phyloP scores from a whole-genome alignment of 2,797 vertebrate species.

The Sparus aurata region DNA sequence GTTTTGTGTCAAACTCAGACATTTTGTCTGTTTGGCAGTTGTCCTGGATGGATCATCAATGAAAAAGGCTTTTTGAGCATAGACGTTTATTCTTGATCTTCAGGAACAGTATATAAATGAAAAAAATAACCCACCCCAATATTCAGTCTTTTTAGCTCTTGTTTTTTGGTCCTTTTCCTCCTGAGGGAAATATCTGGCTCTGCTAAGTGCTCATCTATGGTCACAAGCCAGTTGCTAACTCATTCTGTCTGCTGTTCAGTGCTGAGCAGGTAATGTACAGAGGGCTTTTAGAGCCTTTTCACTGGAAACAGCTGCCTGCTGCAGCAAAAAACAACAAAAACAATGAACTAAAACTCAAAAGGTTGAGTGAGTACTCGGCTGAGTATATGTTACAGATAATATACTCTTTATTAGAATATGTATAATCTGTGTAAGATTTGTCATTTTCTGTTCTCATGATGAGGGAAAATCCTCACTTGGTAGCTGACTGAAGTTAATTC shows the following conservation, averaged over 20 bases:
- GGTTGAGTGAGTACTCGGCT: too few species aligned
- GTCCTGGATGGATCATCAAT: neutral
- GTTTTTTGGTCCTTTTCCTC: neutral
- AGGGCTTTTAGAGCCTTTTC: neutral
- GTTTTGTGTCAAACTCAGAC: neutral
- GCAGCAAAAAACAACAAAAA: neutral
- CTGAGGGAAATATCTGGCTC: neutral
- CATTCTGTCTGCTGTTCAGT: neutral
- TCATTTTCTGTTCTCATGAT: too few species aligned
- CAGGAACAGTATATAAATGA: neutral
- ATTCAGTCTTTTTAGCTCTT: too few species aligned
- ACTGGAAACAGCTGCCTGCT: neutral
- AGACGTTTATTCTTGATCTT: neutral
- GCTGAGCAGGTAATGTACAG: neutral
- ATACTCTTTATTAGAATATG: too few species aligned
- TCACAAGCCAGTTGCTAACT: neutral
- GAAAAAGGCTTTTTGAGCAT: neutral
- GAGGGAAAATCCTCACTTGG: too few species aligned
- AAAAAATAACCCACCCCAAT: neutral
- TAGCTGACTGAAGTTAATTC: too few species aligned
- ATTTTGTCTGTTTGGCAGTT: neutral
- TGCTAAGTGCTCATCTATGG: conserved; percentile 1
- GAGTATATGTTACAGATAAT: too few species aligned
- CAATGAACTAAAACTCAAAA: neutral
- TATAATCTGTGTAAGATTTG: too few species aligned